Percentiles rank a stretch among this genome's conserved stretches.
phyloP scores from a whole-genome alignment of 2,113 vertebrate species.

The Marmota flaviventris region DNA sequence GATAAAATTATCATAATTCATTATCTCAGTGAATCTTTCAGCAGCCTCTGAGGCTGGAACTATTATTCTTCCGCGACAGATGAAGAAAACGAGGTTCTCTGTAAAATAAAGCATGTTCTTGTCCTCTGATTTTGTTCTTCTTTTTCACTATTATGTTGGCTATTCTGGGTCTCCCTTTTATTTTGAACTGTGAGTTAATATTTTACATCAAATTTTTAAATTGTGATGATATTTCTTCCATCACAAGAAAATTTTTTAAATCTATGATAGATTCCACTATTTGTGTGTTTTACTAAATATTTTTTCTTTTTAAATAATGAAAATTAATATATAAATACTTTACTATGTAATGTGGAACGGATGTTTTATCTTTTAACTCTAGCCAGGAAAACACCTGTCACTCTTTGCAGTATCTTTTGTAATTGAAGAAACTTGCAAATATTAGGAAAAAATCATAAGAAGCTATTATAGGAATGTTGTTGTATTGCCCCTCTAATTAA shows the following conservation, averaged over 20 bases:
- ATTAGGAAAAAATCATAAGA: not conserved
- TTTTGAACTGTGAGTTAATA: not conserved
- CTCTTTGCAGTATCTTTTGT: not conserved
- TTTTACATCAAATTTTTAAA: conserved; percentile 10
- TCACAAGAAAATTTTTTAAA: not conserved
- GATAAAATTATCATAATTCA: conserved; percentile 29
- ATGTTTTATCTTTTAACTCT: not conserved
- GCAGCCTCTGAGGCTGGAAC: not conserved
- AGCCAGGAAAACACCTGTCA: not conserved
- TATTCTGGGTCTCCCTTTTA: not conserved
- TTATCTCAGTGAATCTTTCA: conserved; percentile 17
- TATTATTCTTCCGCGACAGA: not conserved
- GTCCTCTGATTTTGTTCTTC: not conserved
- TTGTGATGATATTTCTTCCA: not conserved
- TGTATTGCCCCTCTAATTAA: not conserved
- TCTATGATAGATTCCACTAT: not conserved
- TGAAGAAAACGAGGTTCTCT: not conserved
- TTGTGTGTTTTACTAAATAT: not conserved
- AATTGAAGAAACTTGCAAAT: not conserved
- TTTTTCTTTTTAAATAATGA: conserved; percentile 43
- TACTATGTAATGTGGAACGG: not conserved
- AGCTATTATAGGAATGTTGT: not conserved
- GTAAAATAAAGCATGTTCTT: not conserved
- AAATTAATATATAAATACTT: conserved; percentile 34
- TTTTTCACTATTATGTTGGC: not conserved